phyloP scores from a whole-genome alignment of 2,113 vertebrate genomes.

The Odocoileus hemionus region DNA sequence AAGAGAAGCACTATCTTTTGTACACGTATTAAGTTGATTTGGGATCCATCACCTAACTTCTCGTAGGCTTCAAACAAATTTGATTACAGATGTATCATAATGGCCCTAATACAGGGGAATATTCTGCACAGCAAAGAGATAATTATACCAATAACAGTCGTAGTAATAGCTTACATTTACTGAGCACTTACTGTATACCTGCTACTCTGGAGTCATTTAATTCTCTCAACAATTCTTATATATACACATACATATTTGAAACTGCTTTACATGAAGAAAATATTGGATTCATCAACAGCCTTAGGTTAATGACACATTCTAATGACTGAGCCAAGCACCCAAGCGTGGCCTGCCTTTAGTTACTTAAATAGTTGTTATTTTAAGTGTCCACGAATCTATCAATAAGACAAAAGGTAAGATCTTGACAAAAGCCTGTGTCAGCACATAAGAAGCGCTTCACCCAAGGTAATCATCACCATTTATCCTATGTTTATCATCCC shows the following conservation, averaged over 20 bases:
- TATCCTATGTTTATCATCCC: not conserved
- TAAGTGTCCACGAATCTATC: not conserved
- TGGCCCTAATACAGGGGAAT: not conserved
- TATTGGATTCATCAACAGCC: not conserved
- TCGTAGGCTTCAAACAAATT: not conserved
- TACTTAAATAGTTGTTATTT: not conserved
- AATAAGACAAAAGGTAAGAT: not conserved
- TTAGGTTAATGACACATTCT: not conserved
- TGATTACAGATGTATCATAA: not conserved
- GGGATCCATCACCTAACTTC: not conserved
- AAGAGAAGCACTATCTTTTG: not conserved
- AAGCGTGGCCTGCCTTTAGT: not conserved
- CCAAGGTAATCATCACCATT: not conserved
- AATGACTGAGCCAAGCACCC: fast-evolving
- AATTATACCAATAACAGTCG: not conserved
- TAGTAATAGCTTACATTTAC: not conserved
- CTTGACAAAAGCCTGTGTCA: not conserved
- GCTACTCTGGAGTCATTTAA: not conserved
- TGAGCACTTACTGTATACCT: not conserved
- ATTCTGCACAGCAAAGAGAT: not conserved
- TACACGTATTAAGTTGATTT: fast-evolving
- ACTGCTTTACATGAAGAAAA: not conserved
- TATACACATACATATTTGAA: not conserved
- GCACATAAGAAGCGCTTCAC: not conserved
- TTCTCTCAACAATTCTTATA: not conserved